Percentiles rank a stretch among this genome's conserved stretches.
Conservation (phyloP, 2,113 vertebrate genomes). For the Notothenia rossii region DNA sequence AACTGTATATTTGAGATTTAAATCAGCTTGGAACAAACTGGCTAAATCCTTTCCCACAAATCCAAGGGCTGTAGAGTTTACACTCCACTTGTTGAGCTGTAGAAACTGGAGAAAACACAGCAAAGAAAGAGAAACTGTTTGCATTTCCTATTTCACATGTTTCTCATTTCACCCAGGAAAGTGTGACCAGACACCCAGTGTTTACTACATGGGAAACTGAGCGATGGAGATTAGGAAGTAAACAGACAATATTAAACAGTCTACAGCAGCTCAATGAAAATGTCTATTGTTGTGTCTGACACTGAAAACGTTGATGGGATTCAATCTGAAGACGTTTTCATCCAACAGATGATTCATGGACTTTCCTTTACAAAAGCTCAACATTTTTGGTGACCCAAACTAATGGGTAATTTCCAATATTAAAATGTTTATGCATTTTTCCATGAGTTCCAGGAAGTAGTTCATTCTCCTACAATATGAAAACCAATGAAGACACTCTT, state of each 20-base stretch:
- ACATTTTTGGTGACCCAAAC: too few relatives aligned
- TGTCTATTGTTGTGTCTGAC: not conserved
- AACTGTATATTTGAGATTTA: slow-evolving; percentile 7
- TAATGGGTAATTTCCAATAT: too few relatives aligned
- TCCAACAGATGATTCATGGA: not conserved
- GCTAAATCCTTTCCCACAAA: not conserved
- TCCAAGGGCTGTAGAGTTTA: not conserved
- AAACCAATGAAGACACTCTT: not conserved
- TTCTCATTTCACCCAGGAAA: not conserved
- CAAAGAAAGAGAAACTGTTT: not conserved
- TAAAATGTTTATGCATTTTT: not conserved
- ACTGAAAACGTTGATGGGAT: not conserved
- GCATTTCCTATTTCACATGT: not conserved
- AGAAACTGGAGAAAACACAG: not conserved
- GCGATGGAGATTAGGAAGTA: not conserved
- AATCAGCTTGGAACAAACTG: slow-evolving; percentile 8
- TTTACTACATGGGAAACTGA: not conserved
- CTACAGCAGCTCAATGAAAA: not conserved
- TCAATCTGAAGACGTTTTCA: not conserved
- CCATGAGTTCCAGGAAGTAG: not conserved
- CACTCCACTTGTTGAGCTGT: not conserved
- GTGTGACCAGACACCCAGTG: not conserved
- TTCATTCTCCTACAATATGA: not conserved
- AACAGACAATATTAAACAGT: not conserved
- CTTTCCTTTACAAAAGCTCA: not conserved